Evolutionary conservation across 2,888 invertebrate species (phyloP), one percentile per base, ranked within the genome.

Genomic region (Tinea pellionella): DNA sequence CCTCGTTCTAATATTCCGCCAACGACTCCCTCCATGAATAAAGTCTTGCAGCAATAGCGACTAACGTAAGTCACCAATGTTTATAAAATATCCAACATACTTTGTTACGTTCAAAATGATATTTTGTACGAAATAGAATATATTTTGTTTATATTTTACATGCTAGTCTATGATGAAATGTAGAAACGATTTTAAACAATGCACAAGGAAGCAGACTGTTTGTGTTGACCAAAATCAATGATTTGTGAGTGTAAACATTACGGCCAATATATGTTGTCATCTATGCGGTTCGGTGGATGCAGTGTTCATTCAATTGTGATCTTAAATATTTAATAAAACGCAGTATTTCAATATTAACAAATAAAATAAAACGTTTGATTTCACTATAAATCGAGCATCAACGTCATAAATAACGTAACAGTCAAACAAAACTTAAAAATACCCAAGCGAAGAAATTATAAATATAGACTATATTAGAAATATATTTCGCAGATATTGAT

Each of bases 1-100:
- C 72, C 71, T 69, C 65, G 69, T 67, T 69, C 68, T 57, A 57
- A 57, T 57, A 57, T 53, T 24, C 19, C 12, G 19, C 24, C 53
- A 24, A 53, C 53, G 53, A 53, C 32, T 32, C 55, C 15, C 30
- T 24, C 57, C 32, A 57, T 32, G 32, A 57, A 32, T 57, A 55
- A 55, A 29, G 37, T 37, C 47, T 47, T 8, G 41, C 41, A 12
- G 41, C 41, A 12, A 15, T 16, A 37, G 37, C 37, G 15, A 2
- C 16, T 16, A 47, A 47, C 47, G 47, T 47, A 47, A 15, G 15
- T 47, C 47, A 47, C 47, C 15, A 15, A 47, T 47, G 47, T 47
- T 47, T 47, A 47, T 47, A 47, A 37, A 37, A 37, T 37, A 37
- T 37, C 37, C 3, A n/a, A 37, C 37, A 37, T n/a, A 30, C 9